Evolutionary conservation across 37 sponge, comb jelly and placozoan genomes (phyloP).

Genomic region (Halichondria panicea): DNA sequence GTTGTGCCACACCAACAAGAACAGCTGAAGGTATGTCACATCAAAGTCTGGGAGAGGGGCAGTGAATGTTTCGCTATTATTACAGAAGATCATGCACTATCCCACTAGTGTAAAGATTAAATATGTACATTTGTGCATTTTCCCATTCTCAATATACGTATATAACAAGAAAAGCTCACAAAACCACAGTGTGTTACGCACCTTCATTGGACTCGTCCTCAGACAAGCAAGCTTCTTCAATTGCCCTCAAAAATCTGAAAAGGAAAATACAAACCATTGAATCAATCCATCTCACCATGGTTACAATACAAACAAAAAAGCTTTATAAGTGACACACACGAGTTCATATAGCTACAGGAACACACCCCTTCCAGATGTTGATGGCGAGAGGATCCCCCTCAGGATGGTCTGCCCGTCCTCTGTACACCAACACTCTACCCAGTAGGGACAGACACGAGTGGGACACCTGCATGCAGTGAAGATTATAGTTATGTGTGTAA

Average conservation of each 20-base stretch:
- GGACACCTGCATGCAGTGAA: too few relatives aligned
- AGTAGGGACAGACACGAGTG: slow-evolving; percentile 50
- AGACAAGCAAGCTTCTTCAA: slow-evolving; percentile 63
- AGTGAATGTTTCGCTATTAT: too few relatives aligned
- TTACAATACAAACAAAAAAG: neutral
- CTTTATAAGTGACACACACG: neutral
- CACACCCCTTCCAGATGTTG: slow-evolving; percentile 80
- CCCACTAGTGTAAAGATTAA: neutral
- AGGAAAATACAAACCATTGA: neutral
- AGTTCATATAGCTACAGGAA: neutral
- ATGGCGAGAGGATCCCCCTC: slow-evolving; percentile 57
- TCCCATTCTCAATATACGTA: neutral
- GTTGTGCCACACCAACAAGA: slow-evolving; percentile 71
- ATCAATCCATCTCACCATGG: too few relatives aligned
- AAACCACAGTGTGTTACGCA: too few relatives aligned
- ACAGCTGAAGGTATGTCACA: slow-evolving; percentile 63
- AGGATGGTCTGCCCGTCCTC: slow-evolving; percentile 11
- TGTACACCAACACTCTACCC: slow-evolving; percentile 59
- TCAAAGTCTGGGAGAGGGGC: slow-evolving; percentile 51
- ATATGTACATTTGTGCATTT: neutral
- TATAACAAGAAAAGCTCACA: neutral
- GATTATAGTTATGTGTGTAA: too few relatives aligned
- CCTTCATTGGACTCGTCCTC: slow-evolving; percentile 65
- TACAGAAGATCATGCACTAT: too few relatives aligned
- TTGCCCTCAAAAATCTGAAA: slow-evolving; percentile 52